These are phyloP conservation scores for Helarctos malayanus DNA, from an alignment of 2,797 vertebrate species.

Conservation along the genomic window DNA sequence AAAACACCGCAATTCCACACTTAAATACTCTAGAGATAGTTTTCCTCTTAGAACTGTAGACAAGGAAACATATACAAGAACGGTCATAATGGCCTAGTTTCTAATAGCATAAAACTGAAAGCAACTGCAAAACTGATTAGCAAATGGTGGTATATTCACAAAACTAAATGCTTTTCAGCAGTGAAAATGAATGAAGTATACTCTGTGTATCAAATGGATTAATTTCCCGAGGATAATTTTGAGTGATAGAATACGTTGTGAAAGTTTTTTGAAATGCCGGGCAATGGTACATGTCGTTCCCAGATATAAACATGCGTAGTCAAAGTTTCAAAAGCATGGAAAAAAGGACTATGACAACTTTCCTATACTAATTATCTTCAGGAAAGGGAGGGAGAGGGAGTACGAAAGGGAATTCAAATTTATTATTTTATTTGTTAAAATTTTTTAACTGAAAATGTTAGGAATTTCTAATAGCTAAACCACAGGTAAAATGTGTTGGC, in stretches of 20 bases:
- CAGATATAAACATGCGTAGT: not conserved
- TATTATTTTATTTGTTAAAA: slow-evolving; percentile 1
- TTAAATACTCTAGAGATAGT: not conserved
- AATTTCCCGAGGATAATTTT: not conserved
- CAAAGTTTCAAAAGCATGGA: not conserved
- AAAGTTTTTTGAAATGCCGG: not conserved
- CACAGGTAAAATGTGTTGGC: not conserved
- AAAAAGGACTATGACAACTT: not conserved
- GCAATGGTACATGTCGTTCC: not conserved
- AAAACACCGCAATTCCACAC: not conserved
- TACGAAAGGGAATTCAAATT: not conserved
- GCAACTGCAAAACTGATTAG: not conserved
- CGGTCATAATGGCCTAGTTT: not conserved
- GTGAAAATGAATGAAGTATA: not conserved
- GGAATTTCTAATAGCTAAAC: not conserved
- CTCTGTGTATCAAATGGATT: not conserved
- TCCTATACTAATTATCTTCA: not conserved
- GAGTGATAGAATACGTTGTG: not conserved
- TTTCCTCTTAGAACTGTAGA: not conserved
- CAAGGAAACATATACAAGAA: not conserved
- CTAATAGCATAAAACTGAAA: not conserved
- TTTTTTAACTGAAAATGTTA: not conserved
- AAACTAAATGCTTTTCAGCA: not conserved
- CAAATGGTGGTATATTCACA: not conserved
- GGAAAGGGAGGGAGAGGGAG: not conserved